Conservation (phyloP, 2,888 invertebrate genomes). For the Troglohyphantes excavatus region DNA sequence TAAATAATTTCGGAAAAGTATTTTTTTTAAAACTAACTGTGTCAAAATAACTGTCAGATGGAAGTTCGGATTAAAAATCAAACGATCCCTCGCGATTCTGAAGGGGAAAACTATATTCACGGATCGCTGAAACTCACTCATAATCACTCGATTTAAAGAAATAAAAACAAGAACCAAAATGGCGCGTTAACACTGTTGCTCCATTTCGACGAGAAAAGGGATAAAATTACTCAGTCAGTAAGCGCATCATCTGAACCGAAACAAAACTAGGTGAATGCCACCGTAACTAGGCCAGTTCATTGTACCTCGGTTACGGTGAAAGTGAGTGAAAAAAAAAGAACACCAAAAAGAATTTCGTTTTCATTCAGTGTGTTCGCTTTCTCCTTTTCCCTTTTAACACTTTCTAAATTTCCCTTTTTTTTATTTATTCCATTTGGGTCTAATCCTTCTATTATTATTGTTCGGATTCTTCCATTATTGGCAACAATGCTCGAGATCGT, state of each 20-base stretch:
- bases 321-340: constrained; percentile 4
- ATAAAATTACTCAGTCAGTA: not conserved
- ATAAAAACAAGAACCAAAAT: not conserved
- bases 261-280: constrained; percentile 5
- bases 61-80: too few species aligned
- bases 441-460: not conserved
- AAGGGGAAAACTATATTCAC: too few species aligned
- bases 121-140: not conserved
- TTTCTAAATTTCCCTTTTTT: constrained; percentile 9
- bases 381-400: not conserved
- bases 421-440: not conserved
- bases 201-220: not conserved
- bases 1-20: too few species aligned
- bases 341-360: not conserved
- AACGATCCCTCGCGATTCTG: too few species aligned
- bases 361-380: not conserved
- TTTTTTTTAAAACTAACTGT: too few species aligned
- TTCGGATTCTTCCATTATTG: not conserved
- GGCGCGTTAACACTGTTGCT: constrained; percentile 1
- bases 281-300: constrained; percentile 1
- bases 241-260: not conserved
- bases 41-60: too few species aligned
- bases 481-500: not conserved
- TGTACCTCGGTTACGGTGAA: constrained; percentile 2
- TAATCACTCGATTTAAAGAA: not conserved